Evolutionary conservation across 2,888 invertebrate species (phyloP).

Genomic region (Baronia brevicornis): DNA sequence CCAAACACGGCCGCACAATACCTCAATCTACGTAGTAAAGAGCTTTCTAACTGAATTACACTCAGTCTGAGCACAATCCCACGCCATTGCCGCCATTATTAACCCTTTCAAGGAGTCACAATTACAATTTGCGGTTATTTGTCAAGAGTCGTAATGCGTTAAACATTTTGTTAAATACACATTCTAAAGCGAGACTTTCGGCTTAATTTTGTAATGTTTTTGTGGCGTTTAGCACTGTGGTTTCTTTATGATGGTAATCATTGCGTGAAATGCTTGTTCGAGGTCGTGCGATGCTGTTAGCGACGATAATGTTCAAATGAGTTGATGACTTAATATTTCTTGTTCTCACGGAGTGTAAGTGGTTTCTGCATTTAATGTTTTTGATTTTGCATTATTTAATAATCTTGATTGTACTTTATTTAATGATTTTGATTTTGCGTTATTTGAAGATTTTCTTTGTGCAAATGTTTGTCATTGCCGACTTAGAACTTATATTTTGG

Average conservation of each 20-base stretch:
- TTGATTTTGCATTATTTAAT: neutral
- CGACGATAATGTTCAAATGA: slow-evolving; percentile 9
- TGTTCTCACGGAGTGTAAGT: slow-evolving; percentile 7
- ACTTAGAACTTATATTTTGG: neutral
- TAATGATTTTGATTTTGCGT: neutral
- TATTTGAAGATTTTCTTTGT: neutral
- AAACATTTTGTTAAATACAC: slow-evolving; percentile 38
- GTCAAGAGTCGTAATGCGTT: slow-evolving; percentile 46
- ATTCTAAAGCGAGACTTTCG: slow-evolving; percentile 36
- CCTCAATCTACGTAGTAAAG: slow-evolving; percentile 57
- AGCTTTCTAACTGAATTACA: slow-evolving; percentile 63
- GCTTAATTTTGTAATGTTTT: slow-evolving; percentile 47
- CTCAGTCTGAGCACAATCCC: slow-evolving; percentile 45
- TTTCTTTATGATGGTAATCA: slow-evolving; percentile 39
- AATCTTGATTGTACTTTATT: neutral
- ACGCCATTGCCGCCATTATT: slow-evolving; percentile 57
- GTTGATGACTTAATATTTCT: slow-evolving; percentile 9
- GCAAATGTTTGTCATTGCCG: neutral
- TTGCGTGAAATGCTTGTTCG: slow-evolving; percentile 34
- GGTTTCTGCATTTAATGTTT: slow-evolving; percentile 1
- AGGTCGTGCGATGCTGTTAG: slow-evolving; percentile 8
- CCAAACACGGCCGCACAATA: slow-evolving; percentile 43
- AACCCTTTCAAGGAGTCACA: slow-evolving; percentile 69
- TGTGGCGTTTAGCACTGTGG: slow-evolving; percentile 36
- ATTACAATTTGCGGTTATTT: slow-evolving; percentile 71